These are phyloP conservation scores for Heliconius aoede DNA, from an alignment of 2,888 invertebrate genomes.

Conservation along the genomic window DNA sequence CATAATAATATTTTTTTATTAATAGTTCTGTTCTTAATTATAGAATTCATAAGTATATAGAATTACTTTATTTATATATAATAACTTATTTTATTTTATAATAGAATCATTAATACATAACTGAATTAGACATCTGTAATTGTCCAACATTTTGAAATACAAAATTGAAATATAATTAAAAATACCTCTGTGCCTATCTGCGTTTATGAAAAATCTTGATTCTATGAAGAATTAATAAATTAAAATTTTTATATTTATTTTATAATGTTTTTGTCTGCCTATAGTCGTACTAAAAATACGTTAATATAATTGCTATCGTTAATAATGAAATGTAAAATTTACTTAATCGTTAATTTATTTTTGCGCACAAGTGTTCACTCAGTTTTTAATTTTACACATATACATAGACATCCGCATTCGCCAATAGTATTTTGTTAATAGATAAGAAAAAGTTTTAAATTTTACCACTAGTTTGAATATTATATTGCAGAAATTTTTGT, in stretches of 20 bases:
- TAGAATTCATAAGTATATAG: background rate
- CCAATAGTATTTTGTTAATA: background rate
- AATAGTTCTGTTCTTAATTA: background rate
- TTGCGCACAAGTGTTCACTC: background rate
- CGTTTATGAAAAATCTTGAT: too few species aligned
- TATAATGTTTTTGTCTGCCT: too few species aligned
- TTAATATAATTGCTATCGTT: background rate
- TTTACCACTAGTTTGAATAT: background rate
- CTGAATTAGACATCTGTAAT: background rate
- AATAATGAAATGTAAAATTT: background rate
- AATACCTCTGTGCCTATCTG: too few species aligned
- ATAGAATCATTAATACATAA: too few species aligned
- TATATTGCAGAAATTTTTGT: slow-evolving; percentile 13
- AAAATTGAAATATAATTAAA: background rate
- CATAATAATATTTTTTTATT: slow-evolving; percentile 3
- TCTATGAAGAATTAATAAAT: too few species aligned
- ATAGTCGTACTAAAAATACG: background rate
- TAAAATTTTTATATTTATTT: too few species aligned
- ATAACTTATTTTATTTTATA: too few species aligned
- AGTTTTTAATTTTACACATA: background rate
- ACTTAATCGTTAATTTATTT: background rate
- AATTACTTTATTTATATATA: too few species aligned
- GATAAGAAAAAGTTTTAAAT: background rate
- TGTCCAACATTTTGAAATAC: background rate
- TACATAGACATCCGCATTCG: background rate